Conservation (phyloP, 2,888 invertebrate genomes). For the Priapulus caudatus region DNA sequence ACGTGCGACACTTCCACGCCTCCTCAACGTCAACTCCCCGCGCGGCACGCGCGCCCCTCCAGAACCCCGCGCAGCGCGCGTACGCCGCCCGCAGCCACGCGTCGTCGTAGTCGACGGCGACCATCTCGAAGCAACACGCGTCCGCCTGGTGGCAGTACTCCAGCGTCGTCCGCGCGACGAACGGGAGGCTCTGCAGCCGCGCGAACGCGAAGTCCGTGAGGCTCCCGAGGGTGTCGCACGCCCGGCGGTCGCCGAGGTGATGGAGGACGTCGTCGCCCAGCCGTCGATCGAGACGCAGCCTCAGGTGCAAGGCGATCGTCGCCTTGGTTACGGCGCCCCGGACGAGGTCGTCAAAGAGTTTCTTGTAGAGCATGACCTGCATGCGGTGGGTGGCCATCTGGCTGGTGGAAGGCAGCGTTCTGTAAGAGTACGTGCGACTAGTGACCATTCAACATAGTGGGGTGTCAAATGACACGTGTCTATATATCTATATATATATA, state of each 20-base stretch:
- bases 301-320: slow-evolving; percentile 24
- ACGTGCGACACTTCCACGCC: slow-evolving; percentile 36
- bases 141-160: slow-evolving; percentile 32
- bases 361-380: slow-evolving; percentile 29
- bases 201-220: slow-evolving; percentile 23
- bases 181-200: slow-evolving; percentile 26
- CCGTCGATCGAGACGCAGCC: slow-evolving; percentile 22
- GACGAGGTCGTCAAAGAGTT: slow-evolving; percentile 33
- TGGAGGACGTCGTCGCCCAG: slow-evolving; percentile 24
- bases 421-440: too few species aligned
- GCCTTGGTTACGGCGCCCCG: slow-evolving; percentile 26
- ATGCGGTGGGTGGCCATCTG: too few species aligned
- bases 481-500: too few species aligned
- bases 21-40: slow-evolving; percentile 35
- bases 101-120: slow-evolving; percentile 24
- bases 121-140: slow-evolving; percentile 9
- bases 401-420: too few species aligned
- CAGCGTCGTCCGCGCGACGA: slow-evolving; percentile 24
- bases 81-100: slow-evolving; percentile 21
- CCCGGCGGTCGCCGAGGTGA: slow-evolving; percentile 15
- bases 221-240: slow-evolving; percentile 20
- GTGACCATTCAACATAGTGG: too few species aligned
- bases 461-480: too few species aligned
- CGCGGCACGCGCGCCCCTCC: slow-evolving; percentile 27
- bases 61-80: slow-evolving; percentile 24